Evolutionary conservation across 2,888 invertebrate species (phyloP).

Genomic region (Neuroscelio doddi): DNA sequence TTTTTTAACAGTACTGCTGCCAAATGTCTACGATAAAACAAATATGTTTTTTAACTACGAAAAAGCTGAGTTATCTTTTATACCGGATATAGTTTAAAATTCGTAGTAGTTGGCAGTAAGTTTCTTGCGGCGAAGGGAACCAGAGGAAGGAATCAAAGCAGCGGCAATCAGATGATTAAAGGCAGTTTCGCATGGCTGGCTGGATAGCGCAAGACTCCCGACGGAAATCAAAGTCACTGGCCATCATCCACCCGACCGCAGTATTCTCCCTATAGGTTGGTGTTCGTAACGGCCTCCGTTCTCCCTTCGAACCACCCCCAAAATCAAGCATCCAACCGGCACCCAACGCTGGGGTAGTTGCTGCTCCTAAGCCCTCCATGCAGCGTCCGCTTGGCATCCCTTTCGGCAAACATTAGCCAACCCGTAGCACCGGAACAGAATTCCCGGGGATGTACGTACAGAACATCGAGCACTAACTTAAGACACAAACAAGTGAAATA

Average conservation of each 20-base stretch:
- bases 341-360: constrained; percentile 43
- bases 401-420: constrained; percentile 63
- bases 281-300: constrained; percentile 36
- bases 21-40: no score
- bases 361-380: constrained; percentile 61
- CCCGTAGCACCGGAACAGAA: constrained; percentile 55
- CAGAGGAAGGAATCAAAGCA: constrained; percentile 31
- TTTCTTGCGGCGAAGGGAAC: constrained; percentile 8
- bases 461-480: constrained; percentile 35
- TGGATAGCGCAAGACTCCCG: constrained; percentile 53
- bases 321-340: constrained; percentile 49
- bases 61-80: no score
- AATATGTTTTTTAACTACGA: no score
- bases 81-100: no score
- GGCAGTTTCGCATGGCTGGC: constrained; percentile 47
- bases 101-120: neutral
- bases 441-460: constrained; percentile 52
- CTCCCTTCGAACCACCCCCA: constrained; percentile 53
- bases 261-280: constrained; percentile 34
- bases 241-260: constrained; percentile 45
- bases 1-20: no score
- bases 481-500: constrained; percentile 41
- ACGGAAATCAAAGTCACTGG: constrained; percentile 56
- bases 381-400: constrained; percentile 49
- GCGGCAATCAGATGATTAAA: constrained; percentile 59